A percentile compares a stretch with the other conserved stretches of the same genome.
Conservation (phyloP, 2,888 invertebrate genomes). For the Hoplodrina ambigua region DNA sequence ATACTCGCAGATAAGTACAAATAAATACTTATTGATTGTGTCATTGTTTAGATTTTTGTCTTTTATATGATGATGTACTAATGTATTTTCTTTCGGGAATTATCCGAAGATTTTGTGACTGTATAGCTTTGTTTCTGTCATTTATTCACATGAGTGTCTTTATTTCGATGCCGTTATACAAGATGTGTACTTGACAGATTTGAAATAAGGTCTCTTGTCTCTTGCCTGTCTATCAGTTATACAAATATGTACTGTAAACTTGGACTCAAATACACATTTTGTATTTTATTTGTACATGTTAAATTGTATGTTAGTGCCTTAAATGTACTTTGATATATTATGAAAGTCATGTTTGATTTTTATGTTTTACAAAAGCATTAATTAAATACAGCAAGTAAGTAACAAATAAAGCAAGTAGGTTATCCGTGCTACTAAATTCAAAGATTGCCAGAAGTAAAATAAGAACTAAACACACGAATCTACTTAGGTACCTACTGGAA, state of each 20-base stretch:
- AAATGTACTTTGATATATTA: constrained; percentile 6
- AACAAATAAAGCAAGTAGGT: no score
- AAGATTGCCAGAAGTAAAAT: not conserved
- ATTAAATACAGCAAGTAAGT: no score
- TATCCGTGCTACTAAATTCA: no score
- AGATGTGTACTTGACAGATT: not conserved
- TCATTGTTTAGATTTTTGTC: constrained; percentile 54
- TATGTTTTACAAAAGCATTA: no score
- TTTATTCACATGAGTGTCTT: not conserved
- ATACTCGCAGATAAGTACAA: constrained; percentile 80
- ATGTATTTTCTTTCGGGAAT: constrained; percentile 6
- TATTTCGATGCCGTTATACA: not conserved
- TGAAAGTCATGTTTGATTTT: no score
- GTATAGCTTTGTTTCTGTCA: constrained; percentile 22
- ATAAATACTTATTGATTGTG: constrained; percentile 65
- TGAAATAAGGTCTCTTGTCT: not conserved
- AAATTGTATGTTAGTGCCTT: not conserved
- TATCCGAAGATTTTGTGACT: not conserved
- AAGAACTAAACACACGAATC: constrained; percentile 42
- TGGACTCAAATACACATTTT: not conserved
- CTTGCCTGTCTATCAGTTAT: not conserved
- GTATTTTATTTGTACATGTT: not conserved
- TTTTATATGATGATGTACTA: constrained; percentile 24
- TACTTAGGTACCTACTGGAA: constrained; percentile 25
- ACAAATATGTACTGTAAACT: not conserved